A percentile compares a stretch with the other conserved stretches of the same genome.
These are phyloP conservation scores for Cavia porcellus DNA, from an alignment of 2,113 vertebrate species.

Conservation along the genomic window DNA sequence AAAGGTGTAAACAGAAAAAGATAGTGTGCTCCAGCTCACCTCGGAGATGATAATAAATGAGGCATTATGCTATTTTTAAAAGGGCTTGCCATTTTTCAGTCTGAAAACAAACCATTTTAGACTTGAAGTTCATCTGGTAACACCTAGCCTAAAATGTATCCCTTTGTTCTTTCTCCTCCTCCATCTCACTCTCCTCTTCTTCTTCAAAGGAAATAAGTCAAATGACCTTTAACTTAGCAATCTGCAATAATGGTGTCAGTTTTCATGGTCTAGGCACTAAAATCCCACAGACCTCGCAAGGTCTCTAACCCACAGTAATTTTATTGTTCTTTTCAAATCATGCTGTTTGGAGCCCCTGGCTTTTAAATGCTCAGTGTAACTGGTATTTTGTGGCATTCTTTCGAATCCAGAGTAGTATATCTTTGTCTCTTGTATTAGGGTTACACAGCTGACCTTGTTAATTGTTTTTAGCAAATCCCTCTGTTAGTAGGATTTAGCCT, in stretches of 20 bases:
- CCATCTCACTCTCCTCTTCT: neutral
- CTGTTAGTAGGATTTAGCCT: slow-evolving; percentile 35
- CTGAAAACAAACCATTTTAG: neutral
- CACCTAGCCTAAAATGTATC: neutral
- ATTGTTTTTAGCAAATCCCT: slow-evolving; percentile 56
- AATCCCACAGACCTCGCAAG: neutral
- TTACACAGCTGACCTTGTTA: neutral
- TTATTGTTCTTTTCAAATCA: slow-evolving; percentile 16
- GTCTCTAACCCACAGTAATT: neutral
- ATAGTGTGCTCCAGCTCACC: neutral
- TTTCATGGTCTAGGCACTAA: neutral
- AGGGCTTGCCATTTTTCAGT: neutral
- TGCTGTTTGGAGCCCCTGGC: neutral
- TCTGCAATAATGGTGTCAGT: neutral
- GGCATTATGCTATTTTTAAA: neutral
- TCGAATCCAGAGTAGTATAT: neutral
- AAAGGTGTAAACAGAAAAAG: slow-evolving; percentile 41
- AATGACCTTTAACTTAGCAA: neutral
- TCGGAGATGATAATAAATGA: neutral
- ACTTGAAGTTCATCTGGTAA: slow-evolving; percentile 12
- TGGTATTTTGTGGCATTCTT: neutral
- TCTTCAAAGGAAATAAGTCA: neutral
- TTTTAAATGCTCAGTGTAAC: neutral
- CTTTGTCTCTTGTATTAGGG: neutral
- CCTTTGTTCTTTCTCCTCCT: neutral